Base-by-base conservation (phyloP, 2,888 invertebrate species). In the Dicyrtoma fusca region DNA sequence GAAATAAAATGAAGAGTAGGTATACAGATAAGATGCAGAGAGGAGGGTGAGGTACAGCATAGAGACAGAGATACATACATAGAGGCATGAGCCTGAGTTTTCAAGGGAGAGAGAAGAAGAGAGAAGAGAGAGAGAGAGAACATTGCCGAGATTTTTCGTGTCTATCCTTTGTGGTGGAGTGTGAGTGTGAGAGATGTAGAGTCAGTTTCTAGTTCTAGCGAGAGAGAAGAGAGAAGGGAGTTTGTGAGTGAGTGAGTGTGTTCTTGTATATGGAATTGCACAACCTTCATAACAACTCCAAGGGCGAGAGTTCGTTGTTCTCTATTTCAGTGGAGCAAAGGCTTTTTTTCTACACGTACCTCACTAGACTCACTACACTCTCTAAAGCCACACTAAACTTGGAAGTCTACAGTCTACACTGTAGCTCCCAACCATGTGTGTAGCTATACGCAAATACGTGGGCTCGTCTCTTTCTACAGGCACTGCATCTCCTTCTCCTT, bases 221-320 rank as follows among this genome's bases (percentile, higher is more conserved):
- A 53, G 53, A 53, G 19, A 53, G 34, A 65, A 65, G 61, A 44
- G 42, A 21, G 34, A 42, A 11, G 17, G 10, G 19, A 17, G 53
- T 21, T 19, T 42, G 66, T 53, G 55, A 61, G 57, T 57, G 42
- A 64, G 47, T 59, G 34, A 59, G 65, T 61, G 55, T 55, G 47
- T 34, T 70, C 69, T 61, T 34, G 62, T 62, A 45, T 62, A 51
- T 34, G 49, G 71, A 71, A 71, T 71, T 71, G 71, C 71, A 71
- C 71, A 71, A 71, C 71, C 71, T 71, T 71, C 64, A 71, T 55
- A 53, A 45, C 71, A 63, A 62, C 42, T 69, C 66, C 72, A 75
- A 75, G 75, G 75, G 75, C 75, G 71, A 66, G 66, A 68, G 75
- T 72, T 75, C 75, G 70, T 75, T 75, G 72, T 72, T 75, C 75